Conservation (phyloP, 1,140 invertebrate species). For the Trichogramma pretiosum region DNA sequence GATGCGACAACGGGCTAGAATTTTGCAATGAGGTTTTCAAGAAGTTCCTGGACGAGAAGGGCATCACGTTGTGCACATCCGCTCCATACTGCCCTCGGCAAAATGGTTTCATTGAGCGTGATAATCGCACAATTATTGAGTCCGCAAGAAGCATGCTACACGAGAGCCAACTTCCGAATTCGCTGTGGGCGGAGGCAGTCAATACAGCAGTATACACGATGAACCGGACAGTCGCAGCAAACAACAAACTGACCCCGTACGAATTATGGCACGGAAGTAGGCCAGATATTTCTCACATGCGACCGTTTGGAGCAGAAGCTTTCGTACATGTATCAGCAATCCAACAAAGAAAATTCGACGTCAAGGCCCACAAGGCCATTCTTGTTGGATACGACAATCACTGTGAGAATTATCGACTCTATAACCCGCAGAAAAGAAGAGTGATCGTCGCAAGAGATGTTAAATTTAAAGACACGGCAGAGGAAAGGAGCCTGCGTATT, state of each 20-base stretch:
- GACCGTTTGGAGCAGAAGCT: slow-evolving; percentile 35
- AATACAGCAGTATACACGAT: slow-evolving; percentile 30
- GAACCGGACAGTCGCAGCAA: not conserved
- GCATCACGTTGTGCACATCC: slow-evolving; percentile 23
- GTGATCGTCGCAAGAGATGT: no score
- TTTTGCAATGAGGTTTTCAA: not conserved
- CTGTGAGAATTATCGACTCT: not conserved
- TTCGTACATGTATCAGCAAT: slow-evolving; percentile 1
- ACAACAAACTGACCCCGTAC: slow-evolving; percentile 15
- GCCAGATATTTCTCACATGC: slow-evolving; percentile 30
- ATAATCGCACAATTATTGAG: slow-evolving; percentile 37
- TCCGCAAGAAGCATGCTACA: slow-evolving; percentile 34
- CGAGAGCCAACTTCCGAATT: slow-evolving; percentile 1
- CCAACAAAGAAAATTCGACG: not conserved
- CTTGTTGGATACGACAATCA: not conserved
- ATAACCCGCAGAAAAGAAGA: no score
- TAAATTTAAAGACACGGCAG: no score
- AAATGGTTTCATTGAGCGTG: slow-evolving; percentile 35
- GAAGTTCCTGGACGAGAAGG: not conserved
- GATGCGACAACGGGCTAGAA: not conserved
- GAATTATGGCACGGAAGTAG: slow-evolving; percentile 28
- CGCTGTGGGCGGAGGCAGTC: slow-evolving; percentile 42
- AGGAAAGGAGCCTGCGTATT: no score
- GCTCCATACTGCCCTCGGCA: slow-evolving; percentile 34
- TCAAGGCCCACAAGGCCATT: not conserved